Evolutionary conservation across 2,888 invertebrate species (phyloP).

Genomic region (Eurytoma californica): DNA sequence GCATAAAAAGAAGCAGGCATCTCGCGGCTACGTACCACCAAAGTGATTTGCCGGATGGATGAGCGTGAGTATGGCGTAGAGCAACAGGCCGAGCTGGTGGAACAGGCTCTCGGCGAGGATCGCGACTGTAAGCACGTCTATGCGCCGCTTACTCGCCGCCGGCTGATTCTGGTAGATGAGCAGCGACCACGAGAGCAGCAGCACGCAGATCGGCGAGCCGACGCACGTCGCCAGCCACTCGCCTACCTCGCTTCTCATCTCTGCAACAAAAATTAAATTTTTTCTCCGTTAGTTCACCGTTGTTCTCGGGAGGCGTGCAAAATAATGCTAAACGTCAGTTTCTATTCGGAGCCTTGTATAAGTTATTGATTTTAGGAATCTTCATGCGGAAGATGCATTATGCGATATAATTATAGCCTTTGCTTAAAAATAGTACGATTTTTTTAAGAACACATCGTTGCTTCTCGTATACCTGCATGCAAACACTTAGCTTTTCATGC

Average conservation of each 20-base stretch:
- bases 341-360: neutral
- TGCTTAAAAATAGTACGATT: too few relatives aligned
- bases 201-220: slow-evolving; percentile 74
- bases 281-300: neutral
- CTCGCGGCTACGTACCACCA: slow-evolving; percentile 62
- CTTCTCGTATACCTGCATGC: too few relatives aligned
- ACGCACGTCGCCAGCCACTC: slow-evolving; percentile 75
- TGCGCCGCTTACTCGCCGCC: slow-evolving; percentile 72
- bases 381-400: neutral
- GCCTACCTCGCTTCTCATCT: slow-evolving; percentile 74
- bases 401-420: too few relatives aligned
- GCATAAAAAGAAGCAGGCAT: neutral
- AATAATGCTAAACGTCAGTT: neutral
- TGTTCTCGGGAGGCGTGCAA: neutral
- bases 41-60: slow-evolving; percentile 73
- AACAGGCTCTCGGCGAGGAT: slow-evolving; percentile 73
- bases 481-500: too few relatives aligned
- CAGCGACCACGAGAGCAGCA: slow-evolving; percentile 74
- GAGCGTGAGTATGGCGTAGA: slow-evolving; percentile 72
- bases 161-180: slow-evolving; percentile 76
- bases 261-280: slow-evolving; percentile 16
- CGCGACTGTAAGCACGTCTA: slow-evolving; percentile 76
- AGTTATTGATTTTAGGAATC: neutral
- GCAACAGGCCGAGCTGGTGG: slow-evolving; percentile 72
- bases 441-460: too few relatives aligned